Base-by-base conservation (phyloP, 35 echinoderm and acorn worm genomes). In the Holothuria glaberrima region DNA sequence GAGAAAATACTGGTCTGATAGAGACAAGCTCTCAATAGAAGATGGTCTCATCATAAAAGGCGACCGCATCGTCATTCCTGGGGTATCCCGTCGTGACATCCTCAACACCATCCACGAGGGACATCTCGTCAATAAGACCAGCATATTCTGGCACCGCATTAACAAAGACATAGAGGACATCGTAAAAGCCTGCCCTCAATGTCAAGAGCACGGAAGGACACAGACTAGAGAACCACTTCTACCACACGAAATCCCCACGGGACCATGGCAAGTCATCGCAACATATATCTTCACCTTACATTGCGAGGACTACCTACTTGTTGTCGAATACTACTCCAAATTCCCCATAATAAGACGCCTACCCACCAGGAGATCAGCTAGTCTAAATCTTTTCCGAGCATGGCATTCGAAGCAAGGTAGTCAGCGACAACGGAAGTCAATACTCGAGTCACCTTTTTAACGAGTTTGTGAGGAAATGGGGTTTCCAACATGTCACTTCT, bases 321-420 rank as follows among this genome's bases (percentile, higher is more conserved):
- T 86, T 16, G 69, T 69, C 1, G 94, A 95, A 22, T 93, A 95
- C 30, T 93, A 93, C 46, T 95, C 94, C 19, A 92, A 95, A 73
- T 92, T 92, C 38, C 68, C 80, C 10, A 79, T 89, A 7, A 78
- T 95, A 2, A 44, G 61, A 30, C 56, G 27, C 19, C 31, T 90
- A 54, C 87, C 87, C 29, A 90, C 7, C 3, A 29, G 59, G 12
- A 48, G 71, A 7, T 58, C 70, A 32, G 61, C 78, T 5, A 93
- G 86, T 73, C 35, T 69, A 56, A 88, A 68, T 97, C n/a, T 97
- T 97, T 64, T 80, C 88, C 24, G 85, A 94, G 34, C 89, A 91
- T 54, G 92, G 95, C 41, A 94, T 94, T 38, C 94, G 91, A 21
- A 5, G 2, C 14, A 93, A 86, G 70, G 12, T 96, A 12, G 33